phyloP scores from a whole-genome alignment of 2,888 invertebrate species.

The Ophraella communa region DNA sequence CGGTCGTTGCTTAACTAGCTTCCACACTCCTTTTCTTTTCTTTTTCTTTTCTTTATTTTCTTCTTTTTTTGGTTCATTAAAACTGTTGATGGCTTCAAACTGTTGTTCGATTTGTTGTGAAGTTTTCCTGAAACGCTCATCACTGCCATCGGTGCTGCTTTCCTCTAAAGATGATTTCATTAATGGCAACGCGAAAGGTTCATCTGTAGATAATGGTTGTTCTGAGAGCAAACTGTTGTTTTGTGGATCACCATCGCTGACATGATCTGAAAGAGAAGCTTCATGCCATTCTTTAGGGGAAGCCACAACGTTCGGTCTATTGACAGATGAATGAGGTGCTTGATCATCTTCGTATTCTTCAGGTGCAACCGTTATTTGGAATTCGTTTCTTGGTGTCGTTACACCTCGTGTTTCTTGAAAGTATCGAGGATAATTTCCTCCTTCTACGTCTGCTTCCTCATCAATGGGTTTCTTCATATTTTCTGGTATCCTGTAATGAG shows the following conservation, averaged over 20 bases:
- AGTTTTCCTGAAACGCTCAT: constrained; percentile 31
- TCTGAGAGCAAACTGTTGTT: not conserved
- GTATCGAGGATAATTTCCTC: constrained; percentile 61
- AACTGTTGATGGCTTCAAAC: constrained; percentile 37
- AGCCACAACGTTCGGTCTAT: constrained; percentile 61
- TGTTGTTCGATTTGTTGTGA: constrained; percentile 32
- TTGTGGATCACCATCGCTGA: constrained; percentile 19
- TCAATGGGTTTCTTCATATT: constrained; percentile 41
- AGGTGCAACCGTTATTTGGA: constrained; percentile 57
- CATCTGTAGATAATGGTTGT: constrained; percentile 13
- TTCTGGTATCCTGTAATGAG: constrained; percentile 63
- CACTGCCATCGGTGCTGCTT: constrained; percentile 37
- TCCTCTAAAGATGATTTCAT: constrained; percentile 37
- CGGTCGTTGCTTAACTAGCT: constrained; percentile 71
- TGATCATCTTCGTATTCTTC: constrained; percentile 61
- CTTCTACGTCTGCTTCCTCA: constrained; percentile 58
- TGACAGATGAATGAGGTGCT: constrained; percentile 64
- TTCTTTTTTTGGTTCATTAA: constrained; percentile 23
- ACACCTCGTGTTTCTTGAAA: constrained; percentile 45
- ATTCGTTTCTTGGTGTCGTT: constrained; percentile 47
- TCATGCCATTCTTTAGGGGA: constrained; percentile 50
- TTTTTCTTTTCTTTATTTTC: constrained; percentile 34
- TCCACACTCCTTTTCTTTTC: constrained; percentile 75
- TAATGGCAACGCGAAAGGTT: constrained; percentile 28
- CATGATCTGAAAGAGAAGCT: constrained; percentile 45